Evolutionary conservation across 2,113 vertebrate genomes (phyloP).

Genomic region (Petrocephalus microphthalmus): DNA sequence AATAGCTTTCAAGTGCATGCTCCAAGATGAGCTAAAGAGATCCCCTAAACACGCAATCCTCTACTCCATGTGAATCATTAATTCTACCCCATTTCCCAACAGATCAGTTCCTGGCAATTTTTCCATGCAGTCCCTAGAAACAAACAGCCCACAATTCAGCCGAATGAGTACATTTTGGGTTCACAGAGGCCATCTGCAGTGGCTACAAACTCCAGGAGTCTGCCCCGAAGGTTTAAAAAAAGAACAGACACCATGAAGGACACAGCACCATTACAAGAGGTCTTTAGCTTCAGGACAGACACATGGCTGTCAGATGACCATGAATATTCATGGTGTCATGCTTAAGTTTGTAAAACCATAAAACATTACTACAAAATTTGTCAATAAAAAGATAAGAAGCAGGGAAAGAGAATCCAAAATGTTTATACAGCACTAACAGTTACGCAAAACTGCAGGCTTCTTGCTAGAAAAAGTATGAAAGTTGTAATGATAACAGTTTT

Average conservation of each 20-base stretch:
- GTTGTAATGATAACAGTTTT: not conserved
- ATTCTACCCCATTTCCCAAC: not conserved
- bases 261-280: not conserved
- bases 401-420: not conserved
- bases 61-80: not conserved
- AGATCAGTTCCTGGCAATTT: not conserved
- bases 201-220: not conserved
- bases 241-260: not conserved
- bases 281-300: not conserved
- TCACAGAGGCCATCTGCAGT: not conserved
- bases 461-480: not conserved
- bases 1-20: not conserved
- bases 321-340: not conserved
- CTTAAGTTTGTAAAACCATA: not conserved
- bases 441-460: not conserved
- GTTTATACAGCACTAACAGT: not conserved
- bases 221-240: not conserved
- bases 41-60: not conserved
- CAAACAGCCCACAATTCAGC: not conserved
- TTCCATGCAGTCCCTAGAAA: not conserved
- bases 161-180: not conserved
- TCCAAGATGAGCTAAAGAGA: not conserved
- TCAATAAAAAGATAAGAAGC: not conserved
- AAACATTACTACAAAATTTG: not conserved
- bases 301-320: not conserved